Evolutionary conservation across 2,113 vertebrate genomes (phyloP).

Genomic region (Channa argus): DNA sequence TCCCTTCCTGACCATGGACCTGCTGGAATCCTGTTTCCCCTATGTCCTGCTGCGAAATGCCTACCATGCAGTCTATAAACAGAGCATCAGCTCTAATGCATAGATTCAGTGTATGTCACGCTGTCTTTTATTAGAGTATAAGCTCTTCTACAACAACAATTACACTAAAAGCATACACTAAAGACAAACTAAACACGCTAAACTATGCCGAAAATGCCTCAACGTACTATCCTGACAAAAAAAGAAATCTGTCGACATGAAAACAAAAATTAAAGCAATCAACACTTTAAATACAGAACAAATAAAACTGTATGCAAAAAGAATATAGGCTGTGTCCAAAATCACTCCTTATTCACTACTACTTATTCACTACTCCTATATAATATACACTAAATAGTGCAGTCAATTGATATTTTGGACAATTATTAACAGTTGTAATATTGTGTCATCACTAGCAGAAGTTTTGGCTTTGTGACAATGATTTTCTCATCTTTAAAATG

Average conservation of each 20-base stretch:
- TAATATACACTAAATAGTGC: no score
- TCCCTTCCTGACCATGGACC: constrained; percentile 98
- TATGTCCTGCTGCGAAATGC: constrained; percentile 98
- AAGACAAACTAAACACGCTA: constrained; percentile 55
- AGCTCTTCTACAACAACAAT: background rate
- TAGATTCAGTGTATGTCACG: constrained; percentile 62
- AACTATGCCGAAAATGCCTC: constrained; percentile 44
- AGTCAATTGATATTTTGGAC: no score
- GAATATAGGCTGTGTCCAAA: background rate
- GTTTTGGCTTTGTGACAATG: no score
- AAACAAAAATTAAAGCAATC: constrained; percentile 3
- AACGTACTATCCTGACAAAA: constrained; percentile 9
- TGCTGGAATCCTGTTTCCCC: constrained; percentile 98
- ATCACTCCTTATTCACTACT: no score
- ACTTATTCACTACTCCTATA: no score
- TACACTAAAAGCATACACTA: constrained; percentile 50
- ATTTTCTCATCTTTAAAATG: no score
- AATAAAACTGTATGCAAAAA: constrained; percentile 23
- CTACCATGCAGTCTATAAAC: constrained; percentile 99
- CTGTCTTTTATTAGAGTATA: background rate
- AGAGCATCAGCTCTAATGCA: constrained; percentile 94
- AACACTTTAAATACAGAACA: constrained; percentile 4
- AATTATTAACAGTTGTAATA: no score
- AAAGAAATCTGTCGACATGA: background rate
- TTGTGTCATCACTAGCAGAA: no score